These are phyloP conservation scores for Leptopilina syphax DNA, from an alignment of 2,888 invertebrate genomes.

Conservation along the genomic window DNA sequence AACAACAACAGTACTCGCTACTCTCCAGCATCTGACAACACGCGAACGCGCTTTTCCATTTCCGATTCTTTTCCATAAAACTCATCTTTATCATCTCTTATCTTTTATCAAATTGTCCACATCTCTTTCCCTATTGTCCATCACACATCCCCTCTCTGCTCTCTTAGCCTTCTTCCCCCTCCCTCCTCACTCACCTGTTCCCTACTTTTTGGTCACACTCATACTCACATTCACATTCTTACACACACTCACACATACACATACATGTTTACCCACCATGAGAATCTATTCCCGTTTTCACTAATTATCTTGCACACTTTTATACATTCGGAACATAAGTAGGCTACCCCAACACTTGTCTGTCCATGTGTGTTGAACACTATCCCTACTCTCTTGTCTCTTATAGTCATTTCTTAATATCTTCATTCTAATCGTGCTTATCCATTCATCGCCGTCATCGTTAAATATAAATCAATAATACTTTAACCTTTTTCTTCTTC, in stretches of 20 bases:
- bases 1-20: slow-evolving; percentile 74
- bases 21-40: slow-evolving; percentile 74
- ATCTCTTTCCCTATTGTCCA: slow-evolving; percentile 8
- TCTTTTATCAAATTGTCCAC: background rate
- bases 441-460: too few relatives aligned
- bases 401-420: background rate
- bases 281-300: background rate
- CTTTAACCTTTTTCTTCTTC: too few relatives aligned
- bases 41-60: slow-evolving; percentile 58
- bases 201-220: slow-evolving; percentile 44
- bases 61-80: slow-evolving; percentile 44
- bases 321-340: slow-evolving; percentile 32
- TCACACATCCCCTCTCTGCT: slow-evolving; percentile 37
- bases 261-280: too few relatives aligned
- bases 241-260: background rate
- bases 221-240: slow-evolving; percentile 12
- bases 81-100: background rate
- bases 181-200: slow-evolving; percentile 46
- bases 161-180: slow-evolving; percentile 51
- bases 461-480: too few relatives aligned
- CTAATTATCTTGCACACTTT: slow-evolving; percentile 39
- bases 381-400: slow-evolving; percentile 32
- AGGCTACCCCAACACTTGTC: background rate
- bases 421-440: too few relatives aligned
- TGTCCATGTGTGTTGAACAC: background rate